A percentile compares a stretch with the other conserved stretches of the same genome.
phyloP scores from a whole-genome alignment of 2,888 invertebrate species.

The Lasioglossum calceatum region DNA sequence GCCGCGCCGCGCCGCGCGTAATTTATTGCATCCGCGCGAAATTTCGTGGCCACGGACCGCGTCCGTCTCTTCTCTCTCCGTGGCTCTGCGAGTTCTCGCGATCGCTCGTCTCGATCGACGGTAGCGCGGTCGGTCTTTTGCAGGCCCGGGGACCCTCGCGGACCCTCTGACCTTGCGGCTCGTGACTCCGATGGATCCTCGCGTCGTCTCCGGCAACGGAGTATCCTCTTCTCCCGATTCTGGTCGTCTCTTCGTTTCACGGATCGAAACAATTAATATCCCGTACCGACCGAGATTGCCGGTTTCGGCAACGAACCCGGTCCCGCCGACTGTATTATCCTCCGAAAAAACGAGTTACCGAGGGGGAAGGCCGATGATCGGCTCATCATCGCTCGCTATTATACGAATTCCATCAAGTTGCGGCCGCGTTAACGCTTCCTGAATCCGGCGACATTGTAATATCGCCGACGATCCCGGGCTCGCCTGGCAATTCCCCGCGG shows the following conservation, averaged over 20 bases:
- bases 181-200: constrained; percentile 55
- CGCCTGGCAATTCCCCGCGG: neutral
- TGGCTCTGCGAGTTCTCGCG: constrained; percentile 18
- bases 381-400: constrained; percentile 15
- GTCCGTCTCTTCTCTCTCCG: constrained; percentile 11
- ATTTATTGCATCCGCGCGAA: constrained; percentile 80
- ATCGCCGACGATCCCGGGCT: constrained; percentile 25
- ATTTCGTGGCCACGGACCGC: constrained; percentile 67
- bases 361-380: neutral
- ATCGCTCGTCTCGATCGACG: constrained; percentile 39
- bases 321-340: neutral
- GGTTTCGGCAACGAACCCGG: neutral
- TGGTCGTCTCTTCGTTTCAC: neutral
- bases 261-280: neutral
- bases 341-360: neutral
- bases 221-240: neutral
- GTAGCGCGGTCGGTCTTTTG: constrained; percentile 37
- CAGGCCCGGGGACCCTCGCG: neutral
- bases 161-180: constrained; percentile 15
- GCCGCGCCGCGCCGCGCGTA: constrained; percentile 53
- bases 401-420: constrained; percentile 28
- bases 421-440: constrained; percentile 21
- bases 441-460: constrained; percentile 29
- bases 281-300: neutral
- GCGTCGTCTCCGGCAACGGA: neutral